phyloP scores from a whole-genome alignment of 2,113 vertebrate genomes.

The Microcebus griseorufus region DNA sequence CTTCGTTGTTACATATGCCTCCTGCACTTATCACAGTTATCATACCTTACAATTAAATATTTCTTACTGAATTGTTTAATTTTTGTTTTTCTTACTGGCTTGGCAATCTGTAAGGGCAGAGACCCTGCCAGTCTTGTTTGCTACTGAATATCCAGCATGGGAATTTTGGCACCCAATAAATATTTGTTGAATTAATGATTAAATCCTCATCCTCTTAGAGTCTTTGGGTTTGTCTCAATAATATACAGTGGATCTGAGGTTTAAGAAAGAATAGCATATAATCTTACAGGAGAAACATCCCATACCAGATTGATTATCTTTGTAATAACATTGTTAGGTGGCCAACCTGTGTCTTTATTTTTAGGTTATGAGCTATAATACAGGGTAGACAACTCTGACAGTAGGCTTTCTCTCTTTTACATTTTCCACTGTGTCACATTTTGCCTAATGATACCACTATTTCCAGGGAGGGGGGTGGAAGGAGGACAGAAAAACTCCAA shows the following conservation, averaged over 20 bases:
- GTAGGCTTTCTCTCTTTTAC: neutral
- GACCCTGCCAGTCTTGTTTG: conserved; percentile 21
- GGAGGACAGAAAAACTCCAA: neutral
- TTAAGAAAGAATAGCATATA: conserved; percentile 3
- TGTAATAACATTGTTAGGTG: neutral
- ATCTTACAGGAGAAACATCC: neutral
- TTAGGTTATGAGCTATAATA: neutral
- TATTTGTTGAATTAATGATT: neutral
- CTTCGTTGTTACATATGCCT: neutral
- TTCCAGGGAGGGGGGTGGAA: neutral
- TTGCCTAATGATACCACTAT: neutral
- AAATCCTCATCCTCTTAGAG: neutral
- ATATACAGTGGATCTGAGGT: neutral
- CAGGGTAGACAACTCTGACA: neutral
- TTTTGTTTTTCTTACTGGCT: neutral
- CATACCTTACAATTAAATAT: neutral
- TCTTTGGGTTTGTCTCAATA: neutral
- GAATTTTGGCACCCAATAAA: neutral
- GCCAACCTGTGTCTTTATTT: neutral
- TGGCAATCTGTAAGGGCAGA: neutral
- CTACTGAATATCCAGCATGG: neutral
- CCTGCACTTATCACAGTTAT: neutral
- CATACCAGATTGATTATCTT: neutral
- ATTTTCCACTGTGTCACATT: neutral
- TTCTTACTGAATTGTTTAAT: neutral